Percentiles rank a stretch among this genome's conserved stretches.
phyloP scores from a whole-genome alignment of 2,888 invertebrate species.

The Tinea pellionella region DNA sequence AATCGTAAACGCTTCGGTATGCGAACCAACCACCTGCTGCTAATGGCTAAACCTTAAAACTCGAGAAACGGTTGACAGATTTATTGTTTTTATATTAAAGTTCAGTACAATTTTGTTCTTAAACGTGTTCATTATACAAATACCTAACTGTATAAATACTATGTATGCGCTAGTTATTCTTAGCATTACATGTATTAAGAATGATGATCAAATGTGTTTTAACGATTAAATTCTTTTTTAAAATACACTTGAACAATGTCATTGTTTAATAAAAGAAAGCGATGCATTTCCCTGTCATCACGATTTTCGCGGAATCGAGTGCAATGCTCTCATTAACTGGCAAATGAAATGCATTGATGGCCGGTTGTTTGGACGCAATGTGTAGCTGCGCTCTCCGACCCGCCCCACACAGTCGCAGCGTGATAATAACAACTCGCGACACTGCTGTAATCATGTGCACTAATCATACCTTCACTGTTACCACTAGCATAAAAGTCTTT shows the following conservation, averaged over 20 bases:
- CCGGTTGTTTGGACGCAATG: slow-evolving; percentile 21
- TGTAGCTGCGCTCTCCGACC: slow-evolving; percentile 55
- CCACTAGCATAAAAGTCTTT: neutral
- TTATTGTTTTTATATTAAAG: slow-evolving; percentile 5
- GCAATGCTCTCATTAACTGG: slow-evolving; percentile 35
- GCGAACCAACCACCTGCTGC: slow-evolving; percentile 33
- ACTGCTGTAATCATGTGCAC: slow-evolving; percentile 36
- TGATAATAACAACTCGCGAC: slow-evolving; percentile 41
- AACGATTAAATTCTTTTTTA: neutral
- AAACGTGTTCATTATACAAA: neutral
- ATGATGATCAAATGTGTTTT: neutral
- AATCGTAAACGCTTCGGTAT: slow-evolving; percentile 43
- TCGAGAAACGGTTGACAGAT: neutral
- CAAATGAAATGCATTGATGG: slow-evolving; percentile 38
- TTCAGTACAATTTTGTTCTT: neutral
- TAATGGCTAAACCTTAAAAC: slow-evolving; percentile 7
- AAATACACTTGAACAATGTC: neutral
- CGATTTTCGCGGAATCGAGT: slow-evolving; percentile 7
- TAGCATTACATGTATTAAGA: neutral
- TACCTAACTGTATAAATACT: neutral
- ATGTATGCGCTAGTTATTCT: neutral
- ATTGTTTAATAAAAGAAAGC: slow-evolving; percentile 7
- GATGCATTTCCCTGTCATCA: slow-evolving; percentile 4
- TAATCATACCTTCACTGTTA: slow-evolving; percentile 1
- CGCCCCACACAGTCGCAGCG: slow-evolving; percentile 20